Conservation (phyloP, 2,888 invertebrate species). For the Luperina testacea region DNA sequence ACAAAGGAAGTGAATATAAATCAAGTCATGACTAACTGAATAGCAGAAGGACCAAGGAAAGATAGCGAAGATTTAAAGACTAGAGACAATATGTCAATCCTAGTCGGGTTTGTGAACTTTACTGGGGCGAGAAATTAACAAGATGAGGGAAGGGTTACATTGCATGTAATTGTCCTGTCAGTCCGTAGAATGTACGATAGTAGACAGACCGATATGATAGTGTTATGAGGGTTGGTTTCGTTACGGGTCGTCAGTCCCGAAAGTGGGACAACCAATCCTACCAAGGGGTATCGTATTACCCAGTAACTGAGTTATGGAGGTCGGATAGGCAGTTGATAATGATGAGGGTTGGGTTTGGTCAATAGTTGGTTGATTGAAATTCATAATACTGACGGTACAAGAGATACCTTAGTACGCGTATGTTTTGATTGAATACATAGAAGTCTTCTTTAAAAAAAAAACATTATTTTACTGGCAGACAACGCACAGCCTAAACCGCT, state of each 20-base stretch:
- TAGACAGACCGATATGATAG: background rate
- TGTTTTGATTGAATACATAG: background rate
- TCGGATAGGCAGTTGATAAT: too few species aligned
- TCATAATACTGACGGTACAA: background rate
- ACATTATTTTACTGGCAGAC: background rate
- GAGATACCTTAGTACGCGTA: background rate
- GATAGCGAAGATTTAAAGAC: conserved; percentile 10
- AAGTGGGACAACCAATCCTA: too few species aligned
- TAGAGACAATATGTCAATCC: background rate
- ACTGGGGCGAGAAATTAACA: background rate
- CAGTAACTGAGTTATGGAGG: too few species aligned
- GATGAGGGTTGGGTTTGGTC: background rate
- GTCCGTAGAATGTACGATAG: background rate
- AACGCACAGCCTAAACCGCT: too few species aligned
- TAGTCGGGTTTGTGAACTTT: conserved; percentile 20
- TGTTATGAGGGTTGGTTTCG: background rate
- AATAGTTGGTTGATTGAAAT: background rate
- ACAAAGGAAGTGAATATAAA: conserved; percentile 1
- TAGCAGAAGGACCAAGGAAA: background rate
- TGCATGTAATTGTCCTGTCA: background rate
- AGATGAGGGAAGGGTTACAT: background rate
- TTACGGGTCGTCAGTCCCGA: too few species aligned
- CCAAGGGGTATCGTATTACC: too few species aligned
- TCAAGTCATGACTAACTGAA: background rate
- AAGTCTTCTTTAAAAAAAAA: background rate